These are phyloP conservation scores for Tenebrio molitor DNA, from an alignment of 1,140 invertebrate genomes.

Conservation along the genomic window DNA sequence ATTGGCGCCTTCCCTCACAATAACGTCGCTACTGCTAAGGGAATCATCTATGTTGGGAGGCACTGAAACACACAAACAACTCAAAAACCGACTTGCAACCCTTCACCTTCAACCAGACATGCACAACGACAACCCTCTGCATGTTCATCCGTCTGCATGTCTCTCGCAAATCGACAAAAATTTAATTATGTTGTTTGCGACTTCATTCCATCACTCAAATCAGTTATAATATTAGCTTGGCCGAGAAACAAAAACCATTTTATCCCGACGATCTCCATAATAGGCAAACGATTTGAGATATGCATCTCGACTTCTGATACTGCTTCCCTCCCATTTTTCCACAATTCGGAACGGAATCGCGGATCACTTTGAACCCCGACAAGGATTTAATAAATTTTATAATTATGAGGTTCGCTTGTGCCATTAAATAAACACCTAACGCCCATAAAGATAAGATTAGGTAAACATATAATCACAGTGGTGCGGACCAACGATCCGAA, in stretches of 20 bases:
- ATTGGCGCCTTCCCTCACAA: slow-evolving; percentile 91
- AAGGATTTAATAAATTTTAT: not conserved
- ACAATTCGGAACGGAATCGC: not conserved
- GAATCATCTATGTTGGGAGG: slow-evolving; percentile 93
- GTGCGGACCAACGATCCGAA: not conserved
- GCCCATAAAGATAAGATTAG: slow-evolving; percentile 17
- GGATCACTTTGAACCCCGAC: not conserved
- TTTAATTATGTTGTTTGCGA: not conserved
- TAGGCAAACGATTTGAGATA: slow-evolving; percentile 20
- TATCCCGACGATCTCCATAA: slow-evolving; percentile 7
- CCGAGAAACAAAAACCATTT: slow-evolving; percentile 20
- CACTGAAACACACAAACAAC: slow-evolving; percentile 73
- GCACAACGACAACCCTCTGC: not conserved
- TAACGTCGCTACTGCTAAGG: slow-evolving; percentile 90
- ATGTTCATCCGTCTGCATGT: too few relatives aligned
- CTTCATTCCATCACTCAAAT: slow-evolving; percentile 14
- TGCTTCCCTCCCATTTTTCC: not conserved
- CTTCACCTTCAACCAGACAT: not conserved
- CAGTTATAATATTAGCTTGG: slow-evolving; percentile 3
- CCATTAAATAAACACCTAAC: slow-evolving; percentile 19
- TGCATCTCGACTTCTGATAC: slow-evolving; percentile 19
- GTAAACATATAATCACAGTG: slow-evolving; percentile 17
- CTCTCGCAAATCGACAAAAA: slow-evolving; percentile 2
- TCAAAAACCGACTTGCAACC: slow-evolving; percentile 10
- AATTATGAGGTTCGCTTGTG: slow-evolving; percentile 5